Base-by-base conservation (phyloP, 2,113 vertebrate genomes). In the Hepsetus odoe region DNA sequence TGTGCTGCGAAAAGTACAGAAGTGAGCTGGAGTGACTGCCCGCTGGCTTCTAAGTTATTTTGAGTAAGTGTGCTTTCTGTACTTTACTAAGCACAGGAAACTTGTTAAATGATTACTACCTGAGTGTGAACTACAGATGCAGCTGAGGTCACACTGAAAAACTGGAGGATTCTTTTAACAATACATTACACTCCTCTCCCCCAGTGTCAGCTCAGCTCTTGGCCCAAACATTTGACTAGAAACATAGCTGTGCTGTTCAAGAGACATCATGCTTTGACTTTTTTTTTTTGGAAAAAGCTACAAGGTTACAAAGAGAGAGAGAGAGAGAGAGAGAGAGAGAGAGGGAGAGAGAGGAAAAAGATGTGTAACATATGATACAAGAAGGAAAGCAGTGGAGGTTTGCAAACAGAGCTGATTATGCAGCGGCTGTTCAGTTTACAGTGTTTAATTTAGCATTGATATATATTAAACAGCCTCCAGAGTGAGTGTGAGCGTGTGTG, bases 291-390 rank as follows among this genome's bases (percentile, higher is more conserved):
- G n/a, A 44, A 1, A 46, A 18, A 32, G 33, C 30, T 58, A 20
- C 28, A 24, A 30, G 46, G 24, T 49, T 4, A 58, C 42, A 70
- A 12, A 46, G 22, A 46, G 22, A 70, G 6, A 64, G 72, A 26
- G 24, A 26, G 72, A 49, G 67, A 18, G 59, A 46, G 59, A 64
- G 42, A 46, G 59, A 32, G 73, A 65, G 38, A 22, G 42, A 65
- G 76, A 79, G 81, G 64, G 71, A 69, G 65, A 77, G 82, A 65
- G 78, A 49, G 65, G 8, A 18, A 14, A 44, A 14, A 28, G 26
- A 59, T 58, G 55, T 58, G 22, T 58, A 28, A 58, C 12, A 28
- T 58, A 58, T 12, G 2, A 58, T 28, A 2, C 24, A 24, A 58
- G 13, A 12, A 28, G 2, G 24, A 58, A 58, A n/a, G 20, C 49